A percentile compares a stretch with the other conserved stretches of the same genome.
These are phyloP conservation scores for Carcharodon carcharias DNA, from an alignment of 2,797 vertebrate genomes.

Conservation along the genomic window DNA sequence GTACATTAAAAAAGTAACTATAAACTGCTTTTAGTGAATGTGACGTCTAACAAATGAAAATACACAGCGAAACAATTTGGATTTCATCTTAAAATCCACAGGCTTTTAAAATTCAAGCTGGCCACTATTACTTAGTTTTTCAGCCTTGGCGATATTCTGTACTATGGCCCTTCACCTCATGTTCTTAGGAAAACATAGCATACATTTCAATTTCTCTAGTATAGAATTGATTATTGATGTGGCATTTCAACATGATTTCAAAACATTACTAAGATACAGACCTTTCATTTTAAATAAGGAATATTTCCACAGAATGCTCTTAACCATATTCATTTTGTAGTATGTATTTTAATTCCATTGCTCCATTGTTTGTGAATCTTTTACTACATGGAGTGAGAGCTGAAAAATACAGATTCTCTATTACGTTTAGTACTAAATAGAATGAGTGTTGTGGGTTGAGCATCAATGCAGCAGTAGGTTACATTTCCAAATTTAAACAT, in stretches of 20 bases:
- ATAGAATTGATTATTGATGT: not conserved
- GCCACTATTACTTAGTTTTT: not conserved
- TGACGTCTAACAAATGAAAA: too few relatives aligned
- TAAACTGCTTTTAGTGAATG: too few relatives aligned
- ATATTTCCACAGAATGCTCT: not conserved
- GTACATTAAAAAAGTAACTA: too few relatives aligned
- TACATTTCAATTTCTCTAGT: not conserved
- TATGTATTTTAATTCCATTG: not conserved
- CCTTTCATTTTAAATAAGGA: not conserved
- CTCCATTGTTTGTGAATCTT: not conserved
- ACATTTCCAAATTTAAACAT: conserved; percentile 17
- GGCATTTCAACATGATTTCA: not conserved
- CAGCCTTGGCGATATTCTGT: not conserved
- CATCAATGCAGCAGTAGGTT: not conserved
- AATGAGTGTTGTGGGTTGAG: not conserved
- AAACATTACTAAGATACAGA: not conserved
- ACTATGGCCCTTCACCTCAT: not conserved
- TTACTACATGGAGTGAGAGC: not conserved
- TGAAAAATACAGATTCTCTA: not conserved
- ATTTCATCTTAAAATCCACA: not conserved
- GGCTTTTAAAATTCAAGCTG: not conserved
- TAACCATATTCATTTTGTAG: not conserved
- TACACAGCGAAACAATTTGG: too few relatives aligned
- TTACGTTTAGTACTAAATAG: not conserved
- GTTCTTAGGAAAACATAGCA: not conserved